Conservation (phyloP, 53 echinoderm and acorn worm genomes). For the Holothuria scabra region DNA sequence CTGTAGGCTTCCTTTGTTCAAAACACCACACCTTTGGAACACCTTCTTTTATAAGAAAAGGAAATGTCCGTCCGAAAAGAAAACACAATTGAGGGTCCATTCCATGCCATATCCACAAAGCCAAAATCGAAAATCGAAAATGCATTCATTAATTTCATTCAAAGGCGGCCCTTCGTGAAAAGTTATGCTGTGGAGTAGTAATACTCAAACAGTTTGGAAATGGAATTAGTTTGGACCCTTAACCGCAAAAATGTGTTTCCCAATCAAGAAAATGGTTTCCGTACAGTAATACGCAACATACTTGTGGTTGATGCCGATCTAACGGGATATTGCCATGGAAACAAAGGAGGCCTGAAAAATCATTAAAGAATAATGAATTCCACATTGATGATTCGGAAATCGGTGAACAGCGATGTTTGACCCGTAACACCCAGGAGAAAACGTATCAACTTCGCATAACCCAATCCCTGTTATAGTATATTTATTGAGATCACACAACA, state of each 20-base stretch:
- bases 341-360: no score
- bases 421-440: no score
- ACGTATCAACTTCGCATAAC: no score
- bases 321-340: no score
- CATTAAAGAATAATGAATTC: no score
- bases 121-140: conserved; percentile 31
- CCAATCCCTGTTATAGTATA: no score
- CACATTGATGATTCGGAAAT: no score
- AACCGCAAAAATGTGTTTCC: conserved; percentile 11
- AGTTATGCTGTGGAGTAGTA: no score
- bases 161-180: neutral
- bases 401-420: no score
- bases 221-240: neutral
- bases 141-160: neutral
- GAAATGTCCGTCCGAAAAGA: conserved; percentile 6
- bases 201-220: neutral
- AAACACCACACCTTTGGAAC: neutral
- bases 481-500: no score
- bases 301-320: no score
- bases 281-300: neutral
- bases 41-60: neutral
- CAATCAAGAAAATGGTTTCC: neutral
- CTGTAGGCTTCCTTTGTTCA: no score
- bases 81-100: neutral
- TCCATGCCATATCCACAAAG: conserved; percentile 4